These are phyloP conservation scores for Bombyx huttoni DNA, from an alignment of 2,888 invertebrate genomes.

Conservation along the genomic window DNA sequence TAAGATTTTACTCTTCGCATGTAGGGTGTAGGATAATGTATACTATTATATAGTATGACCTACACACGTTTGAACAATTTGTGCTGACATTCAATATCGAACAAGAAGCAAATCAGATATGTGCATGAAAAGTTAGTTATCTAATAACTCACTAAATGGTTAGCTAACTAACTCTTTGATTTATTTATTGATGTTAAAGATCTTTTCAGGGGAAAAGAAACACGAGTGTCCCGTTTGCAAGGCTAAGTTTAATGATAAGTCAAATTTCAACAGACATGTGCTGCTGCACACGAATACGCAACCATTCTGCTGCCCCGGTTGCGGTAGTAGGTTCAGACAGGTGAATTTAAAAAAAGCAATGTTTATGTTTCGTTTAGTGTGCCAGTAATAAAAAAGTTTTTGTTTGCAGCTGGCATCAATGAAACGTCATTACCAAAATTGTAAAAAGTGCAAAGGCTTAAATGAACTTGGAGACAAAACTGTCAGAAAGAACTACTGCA, in stretches of 20 bases:
- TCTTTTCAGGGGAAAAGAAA: constrained; percentile 27
- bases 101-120: background rate
- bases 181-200: background rate
- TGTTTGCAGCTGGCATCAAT: constrained; percentile 42
- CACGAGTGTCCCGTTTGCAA: constrained; percentile 33
- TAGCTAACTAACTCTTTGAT: background rate
- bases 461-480: constrained; percentile 17
- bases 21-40: background rate
- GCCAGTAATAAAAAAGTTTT: background rate
- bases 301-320: constrained; percentile 40
- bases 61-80: too few species aligned
- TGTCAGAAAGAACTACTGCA: constrained; percentile 39
- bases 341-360: constrained; percentile 11
- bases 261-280: constrained; percentile 50
- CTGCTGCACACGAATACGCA: constrained; percentile 36
- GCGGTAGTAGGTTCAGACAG: constrained; percentile 46
- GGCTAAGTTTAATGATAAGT: constrained; percentile 39
- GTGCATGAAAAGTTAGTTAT: too few species aligned
- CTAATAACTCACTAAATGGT: too few species aligned
- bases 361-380: too few species aligned
- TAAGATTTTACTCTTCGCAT: constrained; percentile 15
- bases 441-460: constrained; percentile 16
- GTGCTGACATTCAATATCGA: too few species aligned
- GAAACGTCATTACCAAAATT: constrained; percentile 40
- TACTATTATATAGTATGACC: background rate